Percentiles rank a stretch among this genome's conserved stretches.
These are phyloP conservation scores for Lottia gigantea DNA, from an alignment of 2,888 invertebrate genomes.

Conservation along the genomic window DNA sequence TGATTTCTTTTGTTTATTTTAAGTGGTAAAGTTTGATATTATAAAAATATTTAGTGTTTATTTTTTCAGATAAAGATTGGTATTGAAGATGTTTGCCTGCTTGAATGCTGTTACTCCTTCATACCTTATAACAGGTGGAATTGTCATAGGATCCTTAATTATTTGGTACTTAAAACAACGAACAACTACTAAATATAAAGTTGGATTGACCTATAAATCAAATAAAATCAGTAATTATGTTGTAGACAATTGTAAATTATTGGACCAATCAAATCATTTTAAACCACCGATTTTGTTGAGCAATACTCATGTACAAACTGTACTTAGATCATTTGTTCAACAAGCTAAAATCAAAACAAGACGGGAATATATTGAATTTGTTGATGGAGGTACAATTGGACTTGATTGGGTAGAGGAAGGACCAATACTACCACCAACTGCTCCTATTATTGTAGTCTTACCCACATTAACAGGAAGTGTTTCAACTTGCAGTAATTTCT, in stretches of 20 bases:
- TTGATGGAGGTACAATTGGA: conserved; percentile 40
- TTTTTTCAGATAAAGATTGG: not conserved
- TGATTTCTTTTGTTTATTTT: not conserved
- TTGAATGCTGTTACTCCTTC: too few relatives aligned
- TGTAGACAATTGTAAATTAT: not conserved
- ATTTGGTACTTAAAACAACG: not conserved
- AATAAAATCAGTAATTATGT: not conserved
- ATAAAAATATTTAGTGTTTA: not conserved
- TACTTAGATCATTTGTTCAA: not conserved
- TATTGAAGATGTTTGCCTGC: too few relatives aligned
- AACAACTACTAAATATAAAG: not conserved
- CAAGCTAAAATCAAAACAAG: not conserved
- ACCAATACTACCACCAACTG: not conserved
- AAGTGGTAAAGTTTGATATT: not conserved
- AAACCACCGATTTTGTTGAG: not conserved
- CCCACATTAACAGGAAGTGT: conserved; percentile 39
- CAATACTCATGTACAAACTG: not conserved
- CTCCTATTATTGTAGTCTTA: conserved; percentile 36
- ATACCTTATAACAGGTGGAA: not conserved
- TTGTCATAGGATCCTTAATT: not conserved
- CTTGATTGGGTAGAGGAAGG: conserved; percentile 41
- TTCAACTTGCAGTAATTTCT: conserved; percentile 19
- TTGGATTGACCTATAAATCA: not conserved
- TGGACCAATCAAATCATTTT: not conserved
- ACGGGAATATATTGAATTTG: conserved; percentile 38